Evolutionary conservation across 1,140 invertebrate species (phyloP), one percentile per base, ranked within the genome.

Genomic region (Condylostylus longicornis): DNA sequence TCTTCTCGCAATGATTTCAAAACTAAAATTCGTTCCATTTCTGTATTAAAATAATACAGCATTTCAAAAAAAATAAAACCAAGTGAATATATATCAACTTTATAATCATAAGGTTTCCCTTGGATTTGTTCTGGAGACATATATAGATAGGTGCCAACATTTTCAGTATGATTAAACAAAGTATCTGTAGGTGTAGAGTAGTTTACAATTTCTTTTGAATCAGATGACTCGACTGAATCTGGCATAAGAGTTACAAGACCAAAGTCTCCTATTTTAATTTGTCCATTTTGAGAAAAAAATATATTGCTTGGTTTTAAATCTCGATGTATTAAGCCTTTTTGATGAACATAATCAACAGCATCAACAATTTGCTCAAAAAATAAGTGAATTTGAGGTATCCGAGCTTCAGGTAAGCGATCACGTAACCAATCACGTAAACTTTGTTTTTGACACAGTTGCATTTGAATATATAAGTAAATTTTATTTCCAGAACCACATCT

Each of bases 221-320:
- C 47, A n/a, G 45, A 47, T 12, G 54, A 47, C 34, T 50, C 5
- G 4, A 43, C 49, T 14, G 46, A 42, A 42, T 82, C 80, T 14
- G 70, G 66, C 66, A 83, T 82, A 5, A 77, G 76, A 10, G 90
- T 95, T 1, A 90, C 91, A 7, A 97, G 69, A 0, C 93, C 93
- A 71, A 98, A 97, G 66, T 97, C 94, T 4, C 91, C 93, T 31
- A 98, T 80, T 67, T 97, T 97, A 4, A 98, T 77, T 45, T 78
- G 72, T 5, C 81, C 82, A 63, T 94, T 85, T 34, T 74, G 68
- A 1, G 89, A 82, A 57, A 96, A 95, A 59, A 95, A 93, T 49
- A 96, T 95, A 62, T 97, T 96, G 31, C 88, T 90, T 2, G 91
- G 91, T 75, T 97, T 96, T 15, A 97, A 69, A 66, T 97, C 91